These are phyloP conservation scores for Meganola albula DNA, from an alignment of 2,888 invertebrate genomes.

Conservation along the genomic window DNA sequence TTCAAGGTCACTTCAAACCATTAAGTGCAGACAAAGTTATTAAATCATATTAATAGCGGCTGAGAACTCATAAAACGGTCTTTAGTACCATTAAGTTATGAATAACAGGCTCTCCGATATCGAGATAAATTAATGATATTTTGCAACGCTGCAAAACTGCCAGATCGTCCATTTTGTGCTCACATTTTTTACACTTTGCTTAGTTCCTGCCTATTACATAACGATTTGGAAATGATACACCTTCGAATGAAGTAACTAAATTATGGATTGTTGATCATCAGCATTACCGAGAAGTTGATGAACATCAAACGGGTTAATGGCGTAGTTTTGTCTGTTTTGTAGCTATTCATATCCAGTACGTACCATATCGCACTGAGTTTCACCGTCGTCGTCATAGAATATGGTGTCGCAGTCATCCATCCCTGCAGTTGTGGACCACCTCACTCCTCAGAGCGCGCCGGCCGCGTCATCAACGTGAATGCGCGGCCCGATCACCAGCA, in stretches of 20 bases:
- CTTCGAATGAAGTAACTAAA: conserved; percentile 4
- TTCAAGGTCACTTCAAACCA: too few species aligned
- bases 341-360: conserved; percentile 35
- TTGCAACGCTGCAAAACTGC: conserved; percentile 35
- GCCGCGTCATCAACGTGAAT: conserved; percentile 69
- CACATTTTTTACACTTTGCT: conserved; percentile 24
- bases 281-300: conserved; percentile 8
- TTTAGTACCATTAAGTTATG: too few species aligned
- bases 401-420: conserved; percentile 73
- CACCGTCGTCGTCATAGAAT: conserved; percentile 76
- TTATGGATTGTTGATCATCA: neutral
- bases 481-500: conserved; percentile 72
- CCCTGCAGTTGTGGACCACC: conserved; percentile 51
- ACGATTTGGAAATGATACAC: conserved; percentile 17
- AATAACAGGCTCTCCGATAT: conserved; percentile 22
- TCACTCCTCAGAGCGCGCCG: conserved; percentile 52
- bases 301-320: conserved; percentile 21
- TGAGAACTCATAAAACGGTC: too few species aligned
- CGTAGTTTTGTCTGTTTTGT: conserved; percentile 24
- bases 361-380: conserved; percentile 74
- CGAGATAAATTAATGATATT: conserved; percentile 13
- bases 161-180: conserved; percentile 45
- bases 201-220: conserved; percentile 41
- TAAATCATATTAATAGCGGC: too few species aligned
- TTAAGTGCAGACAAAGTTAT: too few species aligned